phyloP scores from a whole-genome alignment of 2,888 invertebrate genomes.

The Scaptomyza tumidula region DNA sequence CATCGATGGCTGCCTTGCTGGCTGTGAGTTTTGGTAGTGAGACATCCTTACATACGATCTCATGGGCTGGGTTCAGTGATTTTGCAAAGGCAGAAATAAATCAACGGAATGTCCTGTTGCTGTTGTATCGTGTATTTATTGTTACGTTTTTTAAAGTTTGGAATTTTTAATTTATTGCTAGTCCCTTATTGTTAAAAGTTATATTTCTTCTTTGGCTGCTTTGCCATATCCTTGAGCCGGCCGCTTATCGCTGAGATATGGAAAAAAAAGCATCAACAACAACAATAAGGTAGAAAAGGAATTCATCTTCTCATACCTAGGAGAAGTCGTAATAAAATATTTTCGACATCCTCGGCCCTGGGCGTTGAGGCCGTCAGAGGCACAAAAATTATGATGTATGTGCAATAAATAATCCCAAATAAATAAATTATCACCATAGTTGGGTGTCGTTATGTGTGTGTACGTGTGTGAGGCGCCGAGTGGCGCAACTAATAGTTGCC shows the following conservation, averaged over 20 bases:
- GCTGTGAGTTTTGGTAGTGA: conserved; percentile 14
- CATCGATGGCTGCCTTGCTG: conserved; percentile 28
- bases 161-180: conserved; percentile 79
- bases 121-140: conserved; percentile 69
- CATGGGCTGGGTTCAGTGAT: conserved; percentile 42
- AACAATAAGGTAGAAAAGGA: conserved; percentile 25
- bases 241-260: conserved; percentile 47
- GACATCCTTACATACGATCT: conserved; percentile 9
- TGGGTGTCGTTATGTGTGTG: conserved; percentile 6
- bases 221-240: conserved; percentile 48
- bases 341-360: conserved; percentile 49
- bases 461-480: conserved; percentile 52
- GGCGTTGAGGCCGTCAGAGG: conserved; percentile 59
- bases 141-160: conserved; percentile 76
- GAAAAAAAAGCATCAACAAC: conserved; percentile 11
- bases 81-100: conserved; percentile 67
- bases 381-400: conserved; percentile 82
- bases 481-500: conserved; percentile 75
- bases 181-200: conserved; percentile 79
- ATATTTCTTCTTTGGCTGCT: conserved; percentile 68
- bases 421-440: conserved; percentile 81
- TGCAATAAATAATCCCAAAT: conserved; percentile 84
- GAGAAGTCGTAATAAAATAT: conserved; percentile 67
- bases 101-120: conserved; percentile 71
- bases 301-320: conserved; percentile 52